Base-by-base conservation (phyloP, 2,797 vertebrate genomes). In the Parotocinclus haroldoi region DNA sequence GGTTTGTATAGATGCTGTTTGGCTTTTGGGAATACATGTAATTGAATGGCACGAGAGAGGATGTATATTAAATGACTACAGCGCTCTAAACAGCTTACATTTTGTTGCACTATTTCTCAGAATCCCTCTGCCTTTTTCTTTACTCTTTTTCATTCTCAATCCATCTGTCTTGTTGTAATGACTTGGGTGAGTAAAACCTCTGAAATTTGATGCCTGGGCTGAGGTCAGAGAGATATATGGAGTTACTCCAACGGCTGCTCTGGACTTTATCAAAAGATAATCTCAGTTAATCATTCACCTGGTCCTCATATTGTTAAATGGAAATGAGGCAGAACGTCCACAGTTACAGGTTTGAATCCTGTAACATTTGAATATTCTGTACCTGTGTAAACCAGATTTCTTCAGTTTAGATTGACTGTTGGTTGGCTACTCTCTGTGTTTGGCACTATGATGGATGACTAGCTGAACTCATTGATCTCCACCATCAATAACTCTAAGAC, bases 391-490 rank as follows among this genome's bases (percentile, higher is more conserved):
- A 8, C 40, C 8, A 36, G 37, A 55, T 65, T 49, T 18, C 7
- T 17, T 42, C 42, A 36, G 48, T 42, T 58, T 18, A 48, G 42
- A 14, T 38, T 50, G 27, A 27, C 27, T 58, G 56, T 63, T 66
- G 17, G 39, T 27, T 51, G 19, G 58, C 63, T 52, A 14, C 46
- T 67, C 42, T 38, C 38, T 18, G 40, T 38, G 40, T 45, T 77
- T 79, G 69, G 80, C 74, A 42, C 40, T 45, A 11, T 70, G 71
- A 78, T 76, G 49, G 59, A 81, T 77, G 42, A 67, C 58, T 73
- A 14, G 76, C 80, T 63, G 67, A 68, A 63, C 18, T 16, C 66
- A 84, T 83, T 76, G 82, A 87, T 84, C 66, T 65, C 38, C 11
- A 64, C 60, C 17, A 63, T 66, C 69, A 54, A 72, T 76, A 71